Evolutionary conservation across 2,888 invertebrate species (phyloP).

Genomic region (Melieria omissa): DNA sequence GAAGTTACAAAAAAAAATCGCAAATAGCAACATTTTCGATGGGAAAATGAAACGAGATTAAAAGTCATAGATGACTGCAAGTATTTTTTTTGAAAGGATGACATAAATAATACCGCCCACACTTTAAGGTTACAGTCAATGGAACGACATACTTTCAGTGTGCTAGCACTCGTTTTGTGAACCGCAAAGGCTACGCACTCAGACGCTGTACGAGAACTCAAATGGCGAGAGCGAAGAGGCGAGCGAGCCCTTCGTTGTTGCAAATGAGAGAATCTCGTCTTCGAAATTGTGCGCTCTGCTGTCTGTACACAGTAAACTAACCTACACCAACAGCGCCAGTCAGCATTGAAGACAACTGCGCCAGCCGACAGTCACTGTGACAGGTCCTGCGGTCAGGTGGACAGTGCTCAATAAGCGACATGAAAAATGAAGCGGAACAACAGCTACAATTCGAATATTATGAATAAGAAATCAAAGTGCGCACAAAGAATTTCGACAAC

Average conservation of each 20-base stretch:
- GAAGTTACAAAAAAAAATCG: too few species aligned
- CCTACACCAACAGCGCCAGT: conserved; percentile 60
- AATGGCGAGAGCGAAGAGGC: not conserved
- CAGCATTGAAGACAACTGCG: too few species aligned
- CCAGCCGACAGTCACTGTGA: too few species aligned
- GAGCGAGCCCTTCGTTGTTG: not conserved
- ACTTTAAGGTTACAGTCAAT: conserved; percentile 59
- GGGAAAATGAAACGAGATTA: conserved; percentile 2
- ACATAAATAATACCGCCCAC: conserved; percentile 60
- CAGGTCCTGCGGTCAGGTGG: not conserved
- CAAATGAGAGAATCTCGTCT: not conserved
- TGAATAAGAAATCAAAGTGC: not conserved
- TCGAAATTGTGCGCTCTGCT: conserved; percentile 21
- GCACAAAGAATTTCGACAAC: not conserved
- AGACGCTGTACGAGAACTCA: not conserved
- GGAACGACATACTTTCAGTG: conserved; percentile 48
- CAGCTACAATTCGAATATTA: conserved; percentile 8
- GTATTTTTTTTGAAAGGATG: conserved; percentile 13
- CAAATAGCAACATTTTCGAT: too few species aligned
- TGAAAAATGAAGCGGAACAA: not conserved
- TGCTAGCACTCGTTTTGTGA: conserved; percentile 8
- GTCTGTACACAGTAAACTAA: conserved; percentile 51
- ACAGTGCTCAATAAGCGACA: not conserved
- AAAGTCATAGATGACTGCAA: not conserved
- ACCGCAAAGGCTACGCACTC: too few species aligned